Conservation (phyloP, 2,113 vertebrate species). For the Sapajus apella region DNA sequence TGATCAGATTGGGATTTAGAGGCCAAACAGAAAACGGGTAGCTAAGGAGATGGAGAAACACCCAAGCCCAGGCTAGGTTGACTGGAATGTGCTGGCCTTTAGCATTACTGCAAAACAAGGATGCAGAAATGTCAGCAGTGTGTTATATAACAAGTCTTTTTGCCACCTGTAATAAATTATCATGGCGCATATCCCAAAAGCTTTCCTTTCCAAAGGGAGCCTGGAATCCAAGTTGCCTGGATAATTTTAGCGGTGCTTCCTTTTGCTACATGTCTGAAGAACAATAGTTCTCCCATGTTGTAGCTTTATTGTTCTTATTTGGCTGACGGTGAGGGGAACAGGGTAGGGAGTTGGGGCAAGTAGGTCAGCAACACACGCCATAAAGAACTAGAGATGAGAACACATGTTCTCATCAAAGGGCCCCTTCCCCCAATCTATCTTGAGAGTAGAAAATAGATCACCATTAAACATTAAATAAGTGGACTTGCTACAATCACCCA, state of each 20-base stretch:
- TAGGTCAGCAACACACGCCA: not conserved
- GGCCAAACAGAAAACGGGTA: not conserved
- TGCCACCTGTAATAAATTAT: not conserved
- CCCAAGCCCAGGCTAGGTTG: not conserved
- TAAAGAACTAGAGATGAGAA: not conserved
- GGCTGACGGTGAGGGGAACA: not conserved
- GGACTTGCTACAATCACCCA: not conserved
- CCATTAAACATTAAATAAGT: not conserved
- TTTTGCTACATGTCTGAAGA: not conserved
- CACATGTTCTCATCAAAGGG: not conserved
- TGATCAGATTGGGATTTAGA: not conserved
- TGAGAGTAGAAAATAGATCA: not conserved
- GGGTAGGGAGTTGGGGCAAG: not conserved
- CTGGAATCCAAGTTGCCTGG: rapidly evolving
- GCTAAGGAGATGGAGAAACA: not conserved
- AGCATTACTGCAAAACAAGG: not conserved
- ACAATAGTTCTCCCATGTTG: not conserved
- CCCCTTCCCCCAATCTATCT: not conserved
- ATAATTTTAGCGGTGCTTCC: not conserved
- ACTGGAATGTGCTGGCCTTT: not conserved
- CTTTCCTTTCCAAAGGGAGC: not conserved
- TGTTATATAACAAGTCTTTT: not conserved
- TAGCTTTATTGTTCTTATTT: not conserved
- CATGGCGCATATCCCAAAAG: not conserved
- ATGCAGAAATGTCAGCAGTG: not conserved